Conservation (phyloP, 2,797 vertebrate species). For the Microctenopoma stevenorrisi region DNA sequence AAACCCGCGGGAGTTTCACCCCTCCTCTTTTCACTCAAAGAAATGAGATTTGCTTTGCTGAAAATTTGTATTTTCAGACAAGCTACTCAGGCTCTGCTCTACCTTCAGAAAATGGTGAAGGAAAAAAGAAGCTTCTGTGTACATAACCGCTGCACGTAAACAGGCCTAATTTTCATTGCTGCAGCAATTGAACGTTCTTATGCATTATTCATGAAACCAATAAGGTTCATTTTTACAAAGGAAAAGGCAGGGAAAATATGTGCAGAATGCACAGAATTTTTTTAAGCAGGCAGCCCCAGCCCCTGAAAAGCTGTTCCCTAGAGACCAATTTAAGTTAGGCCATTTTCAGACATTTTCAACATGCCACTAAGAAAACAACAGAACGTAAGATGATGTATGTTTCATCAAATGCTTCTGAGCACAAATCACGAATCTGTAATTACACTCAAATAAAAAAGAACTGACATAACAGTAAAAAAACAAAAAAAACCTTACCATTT, state of each 20-base stretch:
- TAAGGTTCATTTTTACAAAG: conserved; percentile 82
- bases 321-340: conserved; percentile 79
- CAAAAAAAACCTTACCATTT: conserved; percentile 26
- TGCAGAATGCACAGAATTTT: conserved; percentile 78
- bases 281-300: conserved; percentile 75
- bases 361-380: conserved; percentile 70
- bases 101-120: conserved; percentile 75
- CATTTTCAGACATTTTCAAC: conserved; percentile 79
- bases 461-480: conserved; percentile 35
- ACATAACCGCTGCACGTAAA: conserved; percentile 79
- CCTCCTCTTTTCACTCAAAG: conserved; percentile 83
- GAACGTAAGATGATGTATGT: conserved; percentile 45
- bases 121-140: conserved; percentile 67
- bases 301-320: conserved; percentile 74
- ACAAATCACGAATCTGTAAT: conserved; percentile 47
- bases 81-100: conserved; percentile 73
- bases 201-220: conserved; percentile 86
- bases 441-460: conserved; percentile 30
- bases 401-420: conserved; percentile 42
- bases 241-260: conserved; percentile 74
- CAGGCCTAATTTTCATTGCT: conserved; percentile 81
- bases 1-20: conserved; percentile 91
- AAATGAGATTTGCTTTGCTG: conserved; percentile 82
- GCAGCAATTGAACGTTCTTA: conserved; percentile 80
- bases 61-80: conserved; percentile 84